Evolutionary conservation across 2,888 invertebrate species (phyloP), one percentile per base, ranked within the genome.

Genomic region (Diarsia mendica): DNA sequence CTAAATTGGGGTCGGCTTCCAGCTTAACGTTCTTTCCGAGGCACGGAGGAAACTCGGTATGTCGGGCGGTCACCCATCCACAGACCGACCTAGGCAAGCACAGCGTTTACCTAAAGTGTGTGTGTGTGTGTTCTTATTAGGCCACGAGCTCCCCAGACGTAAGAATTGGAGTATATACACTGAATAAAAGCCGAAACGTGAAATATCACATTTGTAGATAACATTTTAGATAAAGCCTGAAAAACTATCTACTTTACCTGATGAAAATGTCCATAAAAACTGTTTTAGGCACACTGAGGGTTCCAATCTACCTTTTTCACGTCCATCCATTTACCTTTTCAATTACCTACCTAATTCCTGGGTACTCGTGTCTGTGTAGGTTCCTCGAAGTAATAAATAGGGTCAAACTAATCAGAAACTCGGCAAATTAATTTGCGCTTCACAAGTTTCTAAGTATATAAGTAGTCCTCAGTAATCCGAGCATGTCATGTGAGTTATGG

Each of bases 381-480:
- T 58, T 20, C 20, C 48, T 44, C 33, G 10, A 68, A 66, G n/a
- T 44, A 67, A 49, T 33, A 46, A 64, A 82, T 53, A 66, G 65
- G 60, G 60, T 61, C 46, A 46, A 79, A 83, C 49, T 73, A 63
- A 70, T 73, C 63, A 65, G 46, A 73, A 65, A 64, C 72, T 83
- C 39, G 1, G 39, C 28, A 69, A 76, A 83, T 80, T 76, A 72
- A 76, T 76, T 58, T 71, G 44, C 73, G 46, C 61, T 28, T 73
- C 61, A 67, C 44, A 51, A 65, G 55, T 76, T 67, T 20, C 15
- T 74, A 74, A 84, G 80, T 71, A 71, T 61, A 46, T 82, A 83
- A 83, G 84, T 73, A 73, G 63, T 28, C 28, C 46, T 23, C 64
- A 69, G 66, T 58, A 48, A 66, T 51, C 51, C 9, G 33, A 63